These are phyloP conservation scores for Phthorimaea operculella DNA, from an alignment of 1,140 invertebrate genomes.

Conservation along the genomic window DNA sequence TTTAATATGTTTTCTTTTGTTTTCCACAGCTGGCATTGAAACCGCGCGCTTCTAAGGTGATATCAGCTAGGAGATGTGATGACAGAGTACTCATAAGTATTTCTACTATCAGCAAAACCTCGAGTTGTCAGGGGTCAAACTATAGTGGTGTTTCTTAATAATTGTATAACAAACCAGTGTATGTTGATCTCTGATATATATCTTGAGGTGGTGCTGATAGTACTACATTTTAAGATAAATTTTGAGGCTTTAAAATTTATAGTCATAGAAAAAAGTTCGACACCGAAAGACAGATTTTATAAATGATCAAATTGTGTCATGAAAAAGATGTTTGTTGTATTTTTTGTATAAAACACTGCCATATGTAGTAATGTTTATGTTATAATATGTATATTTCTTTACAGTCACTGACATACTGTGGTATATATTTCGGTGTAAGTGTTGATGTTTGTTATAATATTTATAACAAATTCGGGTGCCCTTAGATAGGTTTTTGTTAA, in stretches of 20 bases:
- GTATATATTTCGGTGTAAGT: conserved; percentile 6
- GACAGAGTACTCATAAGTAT: too few relatives aligned
- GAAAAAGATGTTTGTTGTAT: neutral
- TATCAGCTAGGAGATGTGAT: too few relatives aligned
- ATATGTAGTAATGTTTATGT: neutral
- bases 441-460: conserved; percentile 47
- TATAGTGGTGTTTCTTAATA: too few relatives aligned
- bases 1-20: neutral
- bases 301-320: neutral
- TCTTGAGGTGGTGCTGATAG: too few relatives aligned
- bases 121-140: too few relatives aligned
- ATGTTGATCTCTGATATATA: too few relatives aligned
- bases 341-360: conserved; percentile 1
- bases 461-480: conserved; percentile 39
- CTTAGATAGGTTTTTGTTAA: conserved; percentile 26
- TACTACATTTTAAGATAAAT: neutral
- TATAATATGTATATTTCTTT: neutral
- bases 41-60: neutral
- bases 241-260: neutral
- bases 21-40: neutral
- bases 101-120: too few relatives aligned
- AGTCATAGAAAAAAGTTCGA: neutral
- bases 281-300: neutral
- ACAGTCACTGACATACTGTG: neutral
- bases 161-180: too few relatives aligned